Evolutionary conservation across 2,113 vertebrate species (phyloP).

Genomic region (Melanotaenia duboulayi): DNA sequence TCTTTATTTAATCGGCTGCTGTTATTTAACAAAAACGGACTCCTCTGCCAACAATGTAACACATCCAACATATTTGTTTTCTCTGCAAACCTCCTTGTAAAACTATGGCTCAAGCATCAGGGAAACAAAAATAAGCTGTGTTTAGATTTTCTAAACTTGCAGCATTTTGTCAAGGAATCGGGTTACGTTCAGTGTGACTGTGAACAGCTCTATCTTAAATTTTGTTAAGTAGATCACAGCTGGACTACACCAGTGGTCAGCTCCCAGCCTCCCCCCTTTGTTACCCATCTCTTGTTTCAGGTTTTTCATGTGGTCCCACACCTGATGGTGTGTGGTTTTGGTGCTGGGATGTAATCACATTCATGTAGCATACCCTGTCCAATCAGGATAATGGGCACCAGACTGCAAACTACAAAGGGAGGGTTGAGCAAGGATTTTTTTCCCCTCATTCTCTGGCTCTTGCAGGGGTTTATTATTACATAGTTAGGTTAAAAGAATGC

Average conservation of each 20-base stretch:
- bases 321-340: constrained; percentile 62
- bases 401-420: constrained; percentile 57
- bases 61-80: constrained; percentile 45
- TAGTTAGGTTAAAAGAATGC: constrained; percentile 8
- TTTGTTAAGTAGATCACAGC: constrained; percentile 62
- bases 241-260: constrained; percentile 28
- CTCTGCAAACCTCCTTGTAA: constrained; percentile 21
- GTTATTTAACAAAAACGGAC: constrained; percentile 28
- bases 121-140: constrained; percentile 27
- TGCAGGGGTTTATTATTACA: constrained; percentile 46
- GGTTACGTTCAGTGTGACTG: constrained; percentile 39
- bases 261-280: neutral
- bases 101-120: constrained; percentile 10
- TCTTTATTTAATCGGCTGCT: constrained; percentile 18
- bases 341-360: constrained; percentile 63
- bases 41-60: constrained; percentile 18
- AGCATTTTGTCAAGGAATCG: constrained; percentile 42
- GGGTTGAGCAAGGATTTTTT: neutral
- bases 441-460: constrained; percentile 7
- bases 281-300: constrained; percentile 60
- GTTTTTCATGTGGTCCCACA: constrained; percentile 59
- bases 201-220: constrained; percentile 35
- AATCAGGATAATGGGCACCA: constrained; percentile 77
- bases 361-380: constrained; percentile 53
- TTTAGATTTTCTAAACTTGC: constrained; percentile 18